Evolutionary conservation across 2,113 vertebrate genomes (phyloP), one percentile per base, ranked within the genome.

Genomic region (Rhagologus leucostigma): DNA sequence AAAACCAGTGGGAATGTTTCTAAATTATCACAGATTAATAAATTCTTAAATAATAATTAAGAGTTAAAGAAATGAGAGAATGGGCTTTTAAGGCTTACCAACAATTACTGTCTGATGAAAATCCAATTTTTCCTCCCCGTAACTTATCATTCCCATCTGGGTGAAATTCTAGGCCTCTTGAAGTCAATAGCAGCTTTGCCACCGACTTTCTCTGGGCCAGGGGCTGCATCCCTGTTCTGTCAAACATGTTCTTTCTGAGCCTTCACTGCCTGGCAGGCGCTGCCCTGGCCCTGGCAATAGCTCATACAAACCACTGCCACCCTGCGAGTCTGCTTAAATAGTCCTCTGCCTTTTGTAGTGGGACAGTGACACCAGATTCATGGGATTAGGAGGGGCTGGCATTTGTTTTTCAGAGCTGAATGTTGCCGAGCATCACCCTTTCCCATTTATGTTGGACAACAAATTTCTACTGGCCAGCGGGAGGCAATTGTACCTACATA

Each of bases 21-120:
- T 55, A 63, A 83, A 73, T 88, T 3, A 59, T 83, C 83, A 88
- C 88, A 89, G 96, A 97, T 97, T 95, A 94, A 94, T 97, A 97
- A 92, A 91, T 35, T 33, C 84, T 93, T 87, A 82, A 95, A 76
- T 90, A 92, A 93, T 87, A 69, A 53, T 73, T 60, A 73, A 76
- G 78, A 76, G 41, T 30, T 70, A 55, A 93, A 79, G 52, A 93
- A 96, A 95, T 93, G 42, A 94, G 52, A 64, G 50, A 65, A 70
- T 33, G 52, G 62, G 33, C 49, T 95, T 94, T 93, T 91, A 92
- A 95, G 68, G 92, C 63, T 90, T 87, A 68, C 32, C 42, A 62
- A 85, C 77, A 94, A 87, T 46, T 92, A 89, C 67, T 75, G 70
- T 57, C 93, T 89, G 64, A 73, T 69, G 57, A 92, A 87, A 96